Evolutionary conservation across 2,113 vertebrate genomes (phyloP).

Genomic region (Apus apus): DNA sequence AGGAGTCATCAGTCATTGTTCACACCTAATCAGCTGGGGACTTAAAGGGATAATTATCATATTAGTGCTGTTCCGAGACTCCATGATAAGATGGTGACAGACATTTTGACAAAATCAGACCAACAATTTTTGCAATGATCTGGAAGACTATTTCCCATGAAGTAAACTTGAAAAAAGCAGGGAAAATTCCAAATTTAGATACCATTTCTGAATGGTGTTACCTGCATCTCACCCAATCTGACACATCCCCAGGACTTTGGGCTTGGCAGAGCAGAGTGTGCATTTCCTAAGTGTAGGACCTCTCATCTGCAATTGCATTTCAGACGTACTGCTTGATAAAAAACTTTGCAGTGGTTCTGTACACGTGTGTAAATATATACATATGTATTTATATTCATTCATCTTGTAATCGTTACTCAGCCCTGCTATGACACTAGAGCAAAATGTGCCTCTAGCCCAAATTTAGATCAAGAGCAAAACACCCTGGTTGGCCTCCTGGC

Average conservation of each 20-base stretch:
- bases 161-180: neutral
- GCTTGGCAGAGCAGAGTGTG: neutral
- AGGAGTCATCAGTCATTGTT: slow-evolving; percentile 15
- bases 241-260: neutral
- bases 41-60: neutral
- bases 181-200: neutral
- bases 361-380: neutral
- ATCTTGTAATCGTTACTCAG: neutral
- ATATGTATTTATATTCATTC: neutral
- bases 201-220: neutral
- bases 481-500: neutral
- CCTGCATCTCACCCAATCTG: neutral
- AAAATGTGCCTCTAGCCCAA: neutral
- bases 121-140: neutral
- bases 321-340: neutral
- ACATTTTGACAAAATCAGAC: neutral
- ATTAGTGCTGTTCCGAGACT: neutral
- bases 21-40: neutral
- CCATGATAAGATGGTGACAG: neutral
- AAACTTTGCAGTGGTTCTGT: neutral
- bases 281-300: neutral
- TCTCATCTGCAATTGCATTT: neutral
- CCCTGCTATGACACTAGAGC: neutral
- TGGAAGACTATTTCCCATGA: neutral
- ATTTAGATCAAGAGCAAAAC: neutral